phyloP scores from a whole-genome alignment of 2,113 vertebrate genomes.

The Cephalopholis sonnerati region DNA sequence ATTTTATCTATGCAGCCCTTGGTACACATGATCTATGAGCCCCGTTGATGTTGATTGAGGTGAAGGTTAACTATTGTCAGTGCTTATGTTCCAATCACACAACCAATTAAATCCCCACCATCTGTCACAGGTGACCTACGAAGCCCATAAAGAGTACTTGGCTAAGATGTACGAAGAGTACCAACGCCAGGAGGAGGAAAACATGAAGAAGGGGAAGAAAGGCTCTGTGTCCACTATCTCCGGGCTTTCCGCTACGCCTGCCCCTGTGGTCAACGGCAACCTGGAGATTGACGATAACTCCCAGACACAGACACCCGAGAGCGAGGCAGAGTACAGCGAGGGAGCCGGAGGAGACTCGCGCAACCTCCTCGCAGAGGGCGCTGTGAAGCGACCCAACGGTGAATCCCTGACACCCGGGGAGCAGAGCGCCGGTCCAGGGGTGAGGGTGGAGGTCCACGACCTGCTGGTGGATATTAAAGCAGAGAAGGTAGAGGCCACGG shows the following conservation, averaged over 20 bases:
- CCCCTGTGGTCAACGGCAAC: slow-evolving; percentile 92
- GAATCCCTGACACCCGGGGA: slow-evolving; percentile 85
- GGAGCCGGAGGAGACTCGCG: slow-evolving; percentile 79
- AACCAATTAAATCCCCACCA: slow-evolving; percentile 10
- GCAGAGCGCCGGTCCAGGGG: slow-evolving; percentile 84
- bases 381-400: slow-evolving; percentile 88
- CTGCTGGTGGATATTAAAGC: slow-evolving; percentile 96
- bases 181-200: slow-evolving; percentile 98
- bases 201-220: slow-evolving; percentile 99
- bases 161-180: slow-evolving; percentile 99
- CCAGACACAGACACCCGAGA: slow-evolving; percentile 97
- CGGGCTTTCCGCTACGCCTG: slow-evolving; percentile 93
- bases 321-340: slow-evolving; percentile 95
- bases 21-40: slow-evolving; percentile 34
- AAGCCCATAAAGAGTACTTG: slow-evolving; percentile 98
- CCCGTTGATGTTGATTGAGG: slow-evolving; percentile 12
- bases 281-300: slow-evolving; percentile 97
- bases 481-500: slow-evolving; percentile 98
- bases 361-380: slow-evolving; percentile 92
- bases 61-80: slow-evolving; percentile 21
- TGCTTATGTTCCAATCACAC: slow-evolving; percentile 30
- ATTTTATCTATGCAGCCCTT: slow-evolving; percentile 28
- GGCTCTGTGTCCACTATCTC: slow-evolving; percentile 98
- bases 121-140: slow-evolving; percentile 93
- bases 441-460: slow-evolving; percentile 97